Conservation (phyloP, 2,888 invertebrate genomes). For the Orgyia antiqua region DNA sequence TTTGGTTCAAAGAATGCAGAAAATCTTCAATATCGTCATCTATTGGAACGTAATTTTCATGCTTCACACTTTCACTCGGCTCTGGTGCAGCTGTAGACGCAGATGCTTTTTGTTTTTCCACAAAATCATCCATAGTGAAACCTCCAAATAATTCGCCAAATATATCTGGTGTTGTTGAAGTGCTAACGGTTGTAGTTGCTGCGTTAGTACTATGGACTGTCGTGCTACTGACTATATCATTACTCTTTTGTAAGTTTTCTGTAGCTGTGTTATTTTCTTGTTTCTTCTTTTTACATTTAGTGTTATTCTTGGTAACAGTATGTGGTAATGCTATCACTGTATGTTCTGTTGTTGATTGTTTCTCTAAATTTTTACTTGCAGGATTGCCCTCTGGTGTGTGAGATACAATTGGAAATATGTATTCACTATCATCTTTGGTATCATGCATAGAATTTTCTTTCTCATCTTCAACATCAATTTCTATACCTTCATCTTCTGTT, state of each 20-base stretch:
- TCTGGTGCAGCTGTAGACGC: slow-evolving; percentile 20
- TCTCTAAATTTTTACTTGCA: slow-evolving; percentile 30
- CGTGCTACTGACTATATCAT: slow-evolving; percentile 23
- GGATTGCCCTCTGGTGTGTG: slow-evolving; percentile 15
- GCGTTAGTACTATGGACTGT: not conserved
- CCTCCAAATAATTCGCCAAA: slow-evolving; percentile 51
- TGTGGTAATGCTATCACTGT: slow-evolving; percentile 30
- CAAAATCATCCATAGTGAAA: slow-evolving; percentile 41
- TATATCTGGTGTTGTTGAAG: slow-evolving; percentile 37
- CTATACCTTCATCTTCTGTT: slow-evolving; percentile 18
- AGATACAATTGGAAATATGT: slow-evolving; percentile 41
- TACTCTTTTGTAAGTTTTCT: slow-evolving; percentile 16
- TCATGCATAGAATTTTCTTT: slow-evolving; percentile 30
- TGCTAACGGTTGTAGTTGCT: slow-evolving; percentile 19
- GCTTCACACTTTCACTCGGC: slow-evolving; percentile 41
- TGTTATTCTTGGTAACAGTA: slow-evolving; percentile 47
- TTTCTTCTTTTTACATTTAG: slow-evolving; percentile 68
- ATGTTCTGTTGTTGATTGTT: slow-evolving; percentile 32
- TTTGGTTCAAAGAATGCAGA: slow-evolving; percentile 38
- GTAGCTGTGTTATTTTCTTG: slow-evolving; percentile 34
- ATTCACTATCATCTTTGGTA: slow-evolving; percentile 47
- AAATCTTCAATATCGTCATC: slow-evolving; percentile 57
- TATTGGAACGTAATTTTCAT: slow-evolving; percentile 41
- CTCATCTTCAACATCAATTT: slow-evolving; percentile 19
- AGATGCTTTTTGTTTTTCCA: slow-evolving; percentile 24